Evolutionary conservation across 2,797 vertebrate genomes (phyloP).

Genomic region (Tachyglossus aculeatus): DNA sequence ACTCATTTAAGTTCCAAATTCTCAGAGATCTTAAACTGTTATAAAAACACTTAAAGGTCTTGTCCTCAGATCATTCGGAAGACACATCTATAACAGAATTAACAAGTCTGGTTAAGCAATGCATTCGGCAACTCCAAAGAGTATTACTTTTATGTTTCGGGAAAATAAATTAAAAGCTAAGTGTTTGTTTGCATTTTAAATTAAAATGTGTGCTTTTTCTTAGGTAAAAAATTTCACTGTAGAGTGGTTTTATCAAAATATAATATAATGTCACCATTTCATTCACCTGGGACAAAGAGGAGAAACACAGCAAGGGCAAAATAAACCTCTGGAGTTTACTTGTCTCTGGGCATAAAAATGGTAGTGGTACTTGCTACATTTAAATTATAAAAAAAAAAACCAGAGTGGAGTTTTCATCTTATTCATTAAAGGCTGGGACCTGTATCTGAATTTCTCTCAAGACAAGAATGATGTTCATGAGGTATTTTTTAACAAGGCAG

Average conservation of each 20-base stretch:
- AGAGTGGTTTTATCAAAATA: background rate
- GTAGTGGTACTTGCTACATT: too few relatives aligned
- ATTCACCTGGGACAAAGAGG: too few relatives aligned
- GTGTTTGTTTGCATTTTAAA: constrained; percentile 55
- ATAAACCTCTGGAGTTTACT: too few relatives aligned
- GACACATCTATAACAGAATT: constrained; percentile 68
- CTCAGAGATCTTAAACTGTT: constrained; percentile 67
- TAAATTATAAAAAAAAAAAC: too few relatives aligned
- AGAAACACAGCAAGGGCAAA: too few relatives aligned
- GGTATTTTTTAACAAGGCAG: too few relatives aligned
- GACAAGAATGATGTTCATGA: too few relatives aligned
- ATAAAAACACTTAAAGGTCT: constrained; percentile 71
- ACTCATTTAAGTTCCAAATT: constrained; percentile 71
- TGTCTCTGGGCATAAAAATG: too few relatives aligned
- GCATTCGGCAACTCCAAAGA: constrained; percentile 48
- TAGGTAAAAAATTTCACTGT: constrained; percentile 1
- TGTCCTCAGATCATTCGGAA: constrained; percentile 64
- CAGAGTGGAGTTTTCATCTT: too few relatives aligned
- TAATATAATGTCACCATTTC: background rate
- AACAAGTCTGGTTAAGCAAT: constrained; percentile 63
- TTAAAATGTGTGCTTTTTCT: background rate
- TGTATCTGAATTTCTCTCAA: too few relatives aligned
- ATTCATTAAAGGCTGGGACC: too few relatives aligned
- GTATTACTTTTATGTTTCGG: constrained; percentile 51
- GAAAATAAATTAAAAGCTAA: constrained; percentile 63